Evolutionary conservation across 30 jellyfish, hydroid and myxozoan species (phyloP), one percentile per base, ranked within the genome.

Genomic region (Turritopsis dohrnii): DNA sequence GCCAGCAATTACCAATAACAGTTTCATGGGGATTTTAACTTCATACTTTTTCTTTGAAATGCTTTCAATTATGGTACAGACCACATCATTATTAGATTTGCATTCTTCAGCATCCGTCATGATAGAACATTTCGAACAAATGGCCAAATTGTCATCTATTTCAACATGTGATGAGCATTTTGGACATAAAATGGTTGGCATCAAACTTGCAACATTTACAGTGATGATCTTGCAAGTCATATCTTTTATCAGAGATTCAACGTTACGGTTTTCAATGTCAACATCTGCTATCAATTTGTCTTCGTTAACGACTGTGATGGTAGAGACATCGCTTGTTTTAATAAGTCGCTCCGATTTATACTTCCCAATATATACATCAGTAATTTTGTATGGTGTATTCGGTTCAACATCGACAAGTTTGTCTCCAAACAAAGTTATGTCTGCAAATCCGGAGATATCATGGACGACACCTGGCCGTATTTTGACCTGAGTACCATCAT

Each of bases 381-480:
- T 54, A 16, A 54, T 54, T 16, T 16, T 18, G 72, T 54, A 54
- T 54, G 72, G 72, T 18, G n/a, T 54, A n/a, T n/a, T 54, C n/a
- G 18, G 19, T 54, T 54, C n/a, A n/a, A 54, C 72, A 18, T 18
- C 18, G 18, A 18, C 72, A 16, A n/a, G 19, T 16, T 54, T 18
- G 18, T 54, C 72, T 54, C 72, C 72, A n/a, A 54, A 54, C n/a
- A 54, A 18, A 16, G 72, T 54, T 16, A 54, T 18, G 18, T 54
- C 72, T 54, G 72, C 72, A 54, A 16, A n/a, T n/a, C 72, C 72
- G n/a, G 72, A 54, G 19, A 16, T n/a, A 54, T 54, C 72, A n/a
- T 54, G 72, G 19, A 54, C 72, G n/a, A 54, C 72, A 54, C 72
- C 18, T n/a, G 72, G n/a, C 72, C n/a, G 72, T 54, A 54, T n/a